Evolutionary conservation across 2,888 invertebrate species (phyloP).

Genomic region (Drosophila sordidula): DNA sequence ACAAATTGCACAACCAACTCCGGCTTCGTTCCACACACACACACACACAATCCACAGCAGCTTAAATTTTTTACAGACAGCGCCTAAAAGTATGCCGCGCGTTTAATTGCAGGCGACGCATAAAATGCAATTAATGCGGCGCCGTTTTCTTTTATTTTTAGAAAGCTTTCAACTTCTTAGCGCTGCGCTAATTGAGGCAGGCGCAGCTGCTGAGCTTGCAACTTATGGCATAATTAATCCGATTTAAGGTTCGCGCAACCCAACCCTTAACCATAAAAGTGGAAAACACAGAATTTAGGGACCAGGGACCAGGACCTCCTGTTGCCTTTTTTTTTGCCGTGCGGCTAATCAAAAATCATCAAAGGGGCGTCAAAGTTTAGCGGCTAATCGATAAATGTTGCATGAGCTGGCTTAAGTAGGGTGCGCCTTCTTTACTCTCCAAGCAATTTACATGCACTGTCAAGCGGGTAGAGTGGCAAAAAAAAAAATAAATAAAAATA

Average conservation of each 20-base stretch:
- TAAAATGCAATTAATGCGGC: conserved; percentile 59
- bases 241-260: conserved; percentile 20
- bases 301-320: neutral
- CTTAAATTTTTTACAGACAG: conserved; percentile 6
- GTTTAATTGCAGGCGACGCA: conserved; percentile 40
- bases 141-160: conserved; percentile 16
- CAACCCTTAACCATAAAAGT: conserved; percentile 9
- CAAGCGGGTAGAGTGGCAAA: neutral
- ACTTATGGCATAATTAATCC: conserved; percentile 66
- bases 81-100: conserved; percentile 45
- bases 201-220: conserved; percentile 38
- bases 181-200: conserved; percentile 48
- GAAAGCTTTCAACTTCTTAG: conserved; percentile 39
- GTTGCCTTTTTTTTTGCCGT: conserved; percentile 13
- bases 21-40: conserved; percentile 5
- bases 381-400: conserved; percentile 28
- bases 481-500: neutral
- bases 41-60: conserved; percentile 8
- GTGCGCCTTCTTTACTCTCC: too few species aligned
- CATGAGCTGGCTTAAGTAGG: neutral
- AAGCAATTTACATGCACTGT: conserved; percentile 36
- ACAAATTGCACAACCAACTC: conserved; percentile 12
- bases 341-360: conserved; percentile 47
- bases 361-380: conserved; percentile 32
- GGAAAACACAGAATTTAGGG: conserved; percentile 21